Conservation (phyloP, 2,113 vertebrate genomes). For the Acanthisitta chloris region DNA sequence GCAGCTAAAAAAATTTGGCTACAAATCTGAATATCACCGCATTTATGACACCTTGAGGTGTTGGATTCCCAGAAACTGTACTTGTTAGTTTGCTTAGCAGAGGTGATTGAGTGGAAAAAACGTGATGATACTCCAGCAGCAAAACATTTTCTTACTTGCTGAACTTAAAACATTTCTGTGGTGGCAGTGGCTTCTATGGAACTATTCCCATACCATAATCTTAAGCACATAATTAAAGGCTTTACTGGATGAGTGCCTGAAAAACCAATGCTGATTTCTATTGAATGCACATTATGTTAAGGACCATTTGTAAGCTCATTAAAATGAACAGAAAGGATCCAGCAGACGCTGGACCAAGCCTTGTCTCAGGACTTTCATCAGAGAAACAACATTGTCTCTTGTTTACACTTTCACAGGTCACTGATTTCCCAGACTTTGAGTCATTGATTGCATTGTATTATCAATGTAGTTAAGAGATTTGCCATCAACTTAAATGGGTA, state of each 20-base stretch:
- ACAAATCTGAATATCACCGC: not conserved
- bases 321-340: conserved; percentile 43
- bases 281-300: conserved; percentile 25
- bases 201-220: conserved; percentile 25
- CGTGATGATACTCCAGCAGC: not conserved
- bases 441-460: not conserved
- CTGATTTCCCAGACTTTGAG: conserved; percentile 13
- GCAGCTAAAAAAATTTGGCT: not conserved
- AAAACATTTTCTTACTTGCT: not conserved
- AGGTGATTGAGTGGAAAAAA: not conserved
- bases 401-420: conserved; percentile 6
- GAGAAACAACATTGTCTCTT: not conserved
- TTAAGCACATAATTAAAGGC: conserved; percentile 44
- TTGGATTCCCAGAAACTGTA: not conserved
- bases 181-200: not conserved
- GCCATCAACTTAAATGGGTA: not conserved
- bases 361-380: not conserved
- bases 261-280: conserved; percentile 27
- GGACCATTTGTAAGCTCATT: conserved; percentile 44
- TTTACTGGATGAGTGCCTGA: conserved; percentile 42
- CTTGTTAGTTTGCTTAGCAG: not conserved
- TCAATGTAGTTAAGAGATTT: conserved; percentile 12
- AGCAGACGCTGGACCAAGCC: conserved; percentile 1
- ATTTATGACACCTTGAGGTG: not conserved
- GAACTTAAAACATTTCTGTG: conserved; percentile 6